phyloP scores from a whole-genome alignment of 2,888 invertebrate species.

The Ophonus ardosiacus region DNA sequence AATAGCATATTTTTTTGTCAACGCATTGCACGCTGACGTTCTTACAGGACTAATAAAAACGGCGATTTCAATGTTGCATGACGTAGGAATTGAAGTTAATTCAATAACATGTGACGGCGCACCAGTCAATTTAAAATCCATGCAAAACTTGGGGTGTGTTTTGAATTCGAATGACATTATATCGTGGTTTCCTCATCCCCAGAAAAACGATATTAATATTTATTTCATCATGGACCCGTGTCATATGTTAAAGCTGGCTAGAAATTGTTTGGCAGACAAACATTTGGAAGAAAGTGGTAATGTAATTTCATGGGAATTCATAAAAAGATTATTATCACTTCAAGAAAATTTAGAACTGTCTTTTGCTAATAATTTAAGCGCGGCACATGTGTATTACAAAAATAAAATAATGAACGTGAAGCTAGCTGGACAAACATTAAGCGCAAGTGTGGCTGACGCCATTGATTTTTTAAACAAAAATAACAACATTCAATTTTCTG shows the following conservation, averaged over 20 bases:
- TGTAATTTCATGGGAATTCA: constrained; percentile 4
- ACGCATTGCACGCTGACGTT: background rate
- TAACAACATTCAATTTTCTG: constrained; percentile 50
- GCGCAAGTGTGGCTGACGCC: constrained; percentile 68
- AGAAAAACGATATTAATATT: background rate
- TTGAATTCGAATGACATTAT: background rate
- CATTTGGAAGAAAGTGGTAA: background rate
- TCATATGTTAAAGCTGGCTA: background rate
- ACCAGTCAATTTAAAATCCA: background rate
- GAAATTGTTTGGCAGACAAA: constrained; percentile 12
- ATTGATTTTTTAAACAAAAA: constrained; percentile 64
- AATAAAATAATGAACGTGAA: constrained; percentile 61
- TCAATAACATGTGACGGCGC: background rate
- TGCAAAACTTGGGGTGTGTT: background rate
- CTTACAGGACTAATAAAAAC: background rate
- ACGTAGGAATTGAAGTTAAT: background rate
- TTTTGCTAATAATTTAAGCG: constrained; percentile 16
- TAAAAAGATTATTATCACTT: background rate
- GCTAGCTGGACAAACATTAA: constrained; percentile 68
- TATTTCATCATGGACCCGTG: background rate
- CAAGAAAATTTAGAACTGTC: background rate
- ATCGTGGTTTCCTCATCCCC: background rate
- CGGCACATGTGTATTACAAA: background rate
- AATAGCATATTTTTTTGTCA: background rate
- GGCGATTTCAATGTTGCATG: background rate